phyloP scores from a whole-genome alignment of 2,888 invertebrate genomes.

The Amblyteles armatorius region DNA sequence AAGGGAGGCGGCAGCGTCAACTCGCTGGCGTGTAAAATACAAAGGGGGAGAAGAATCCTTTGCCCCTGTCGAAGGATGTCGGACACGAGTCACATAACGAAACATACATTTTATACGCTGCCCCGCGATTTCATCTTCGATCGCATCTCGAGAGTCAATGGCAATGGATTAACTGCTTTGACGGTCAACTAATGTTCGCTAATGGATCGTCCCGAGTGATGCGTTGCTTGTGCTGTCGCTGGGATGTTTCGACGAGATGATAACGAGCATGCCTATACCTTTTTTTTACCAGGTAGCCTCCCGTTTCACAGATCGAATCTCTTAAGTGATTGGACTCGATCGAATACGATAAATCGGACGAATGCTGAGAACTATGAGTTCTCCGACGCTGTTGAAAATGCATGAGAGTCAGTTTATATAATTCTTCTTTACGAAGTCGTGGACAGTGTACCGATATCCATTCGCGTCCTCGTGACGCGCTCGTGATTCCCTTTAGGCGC shows the following conservation, averaged over 20 bases:
- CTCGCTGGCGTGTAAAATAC: conserved; percentile 33
- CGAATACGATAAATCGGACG: conserved; percentile 33
- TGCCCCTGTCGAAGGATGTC: conserved; percentile 20
- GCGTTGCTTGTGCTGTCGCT: conserved; percentile 23
- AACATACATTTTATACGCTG: conserved; percentile 31
- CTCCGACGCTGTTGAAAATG: conserved; percentile 4
- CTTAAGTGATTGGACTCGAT: conserved; percentile 6
- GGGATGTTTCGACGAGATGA: conserved; percentile 24
- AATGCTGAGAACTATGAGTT: conserved; percentile 16
- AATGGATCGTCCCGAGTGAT: conserved; percentile 43
- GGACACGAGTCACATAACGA: conserved; percentile 38
- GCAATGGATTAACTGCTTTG: conserved; percentile 31
- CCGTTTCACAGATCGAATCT: conserved; percentile 27
- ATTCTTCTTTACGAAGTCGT: conserved; percentile 30
- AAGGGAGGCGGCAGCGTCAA: conserved; percentile 16
- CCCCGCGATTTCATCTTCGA: conserved; percentile 32
- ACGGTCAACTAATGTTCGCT: conserved; percentile 51
- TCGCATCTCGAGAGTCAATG: conserved; percentile 10
- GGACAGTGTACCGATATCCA: neutral
- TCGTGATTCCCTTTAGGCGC: conserved; percentile 80
- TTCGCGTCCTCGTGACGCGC: conserved; percentile 75
- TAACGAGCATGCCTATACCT: conserved; percentile 7
- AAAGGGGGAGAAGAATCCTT: conserved; percentile 30
- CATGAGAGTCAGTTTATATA: conserved; percentile 10
- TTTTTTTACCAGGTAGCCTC: conserved; percentile 27